phyloP scores from a whole-genome alignment of 2,888 invertebrate species.

The Eupithecia dodoneata region DNA sequence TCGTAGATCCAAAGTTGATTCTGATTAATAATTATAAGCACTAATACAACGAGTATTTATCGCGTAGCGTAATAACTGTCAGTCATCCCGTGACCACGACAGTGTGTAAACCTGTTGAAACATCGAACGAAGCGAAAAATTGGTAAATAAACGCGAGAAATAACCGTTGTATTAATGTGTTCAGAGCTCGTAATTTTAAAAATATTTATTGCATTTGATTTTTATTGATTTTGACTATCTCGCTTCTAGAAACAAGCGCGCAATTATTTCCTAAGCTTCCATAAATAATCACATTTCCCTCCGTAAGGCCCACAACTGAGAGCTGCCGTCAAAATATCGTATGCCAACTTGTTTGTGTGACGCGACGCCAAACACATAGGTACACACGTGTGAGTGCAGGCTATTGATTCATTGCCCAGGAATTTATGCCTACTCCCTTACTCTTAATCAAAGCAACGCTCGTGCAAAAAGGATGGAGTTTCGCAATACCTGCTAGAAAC shows the following conservation, averaged over 20 bases:
- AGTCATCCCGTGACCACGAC: no score
- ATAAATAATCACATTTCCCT: constrained; percentile 24
- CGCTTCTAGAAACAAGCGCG: neutral
- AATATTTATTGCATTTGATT: no score
- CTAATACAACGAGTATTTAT: no score
- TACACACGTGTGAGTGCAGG: constrained; percentile 68
- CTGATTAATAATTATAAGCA: neutral
- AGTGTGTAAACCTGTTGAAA: no score
- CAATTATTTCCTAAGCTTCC: constrained; percentile 24
- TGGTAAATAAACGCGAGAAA: no score
- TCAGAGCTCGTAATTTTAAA: no score
- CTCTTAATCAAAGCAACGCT: constrained; percentile 75
- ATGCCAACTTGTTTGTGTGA: constrained; percentile 67
- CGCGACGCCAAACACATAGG: constrained; percentile 63
- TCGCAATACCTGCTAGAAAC: constrained; percentile 65
- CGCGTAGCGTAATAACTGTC: no score
- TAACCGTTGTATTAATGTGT: no score
- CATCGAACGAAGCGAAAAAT: no score
- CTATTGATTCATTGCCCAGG: constrained; percentile 80
- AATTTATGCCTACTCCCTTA: constrained; percentile 79
- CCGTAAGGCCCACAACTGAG: constrained; percentile 41
- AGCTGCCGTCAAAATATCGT: constrained; percentile 79
- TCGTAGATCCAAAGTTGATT: neutral
- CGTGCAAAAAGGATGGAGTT: constrained; percentile 68
- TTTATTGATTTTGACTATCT: neutral